Base-by-base conservation (phyloP, 1,140 invertebrate species). In the Brachystomella parvula region DNA sequence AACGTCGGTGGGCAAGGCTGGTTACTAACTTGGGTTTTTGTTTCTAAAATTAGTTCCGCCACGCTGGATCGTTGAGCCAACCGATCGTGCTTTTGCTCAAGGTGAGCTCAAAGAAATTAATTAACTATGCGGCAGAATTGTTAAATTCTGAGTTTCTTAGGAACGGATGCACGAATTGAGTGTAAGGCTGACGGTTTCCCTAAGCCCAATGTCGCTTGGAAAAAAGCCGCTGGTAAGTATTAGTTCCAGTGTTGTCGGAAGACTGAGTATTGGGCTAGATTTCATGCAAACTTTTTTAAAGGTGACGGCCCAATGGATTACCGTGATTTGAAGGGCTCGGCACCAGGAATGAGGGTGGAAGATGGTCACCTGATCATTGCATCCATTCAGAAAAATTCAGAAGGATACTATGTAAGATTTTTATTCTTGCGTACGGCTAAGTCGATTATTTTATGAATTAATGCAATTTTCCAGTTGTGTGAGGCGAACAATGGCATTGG, bases 101-200 rank as follows among this genome's bases (percentile, higher is more conserved):
- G 90, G 64, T 17, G 60, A 63, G 39, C n/a, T n/a, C n/a, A n/a
- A n/a, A n/a, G n/a, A 44, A 19, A 9, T 56, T 26, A 19, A 56
- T 19, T 56, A 60, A 31, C 9, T 60, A 24, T 24, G 15, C 30
- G 24, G 24, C 17, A 33, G 30, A 28, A 29, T 19, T 24, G 12
- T 56, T 9, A 32, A 33, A 60, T 33, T 19, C 30, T 60, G 12
- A 60, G 17, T 32, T 44, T 12, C 39, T 44, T 44, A 44, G 39
- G 65, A 6, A 60, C 60, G 47, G 89, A 92, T 79, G 92, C 92
- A 65, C 87, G 90, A 76, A 86, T 96, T 72, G 91, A 96, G 83
- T 97, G 94, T 79, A 93, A 93, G 83, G 91, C 92, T 75, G 89
- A 94, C 80, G 94, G 94, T 69, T 95, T 94, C 79, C 94, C 94